These are phyloP conservation scores for Silurus lanzhouensis DNA, from an alignment of 2,797 vertebrate species.

Conservation along the genomic window DNA sequence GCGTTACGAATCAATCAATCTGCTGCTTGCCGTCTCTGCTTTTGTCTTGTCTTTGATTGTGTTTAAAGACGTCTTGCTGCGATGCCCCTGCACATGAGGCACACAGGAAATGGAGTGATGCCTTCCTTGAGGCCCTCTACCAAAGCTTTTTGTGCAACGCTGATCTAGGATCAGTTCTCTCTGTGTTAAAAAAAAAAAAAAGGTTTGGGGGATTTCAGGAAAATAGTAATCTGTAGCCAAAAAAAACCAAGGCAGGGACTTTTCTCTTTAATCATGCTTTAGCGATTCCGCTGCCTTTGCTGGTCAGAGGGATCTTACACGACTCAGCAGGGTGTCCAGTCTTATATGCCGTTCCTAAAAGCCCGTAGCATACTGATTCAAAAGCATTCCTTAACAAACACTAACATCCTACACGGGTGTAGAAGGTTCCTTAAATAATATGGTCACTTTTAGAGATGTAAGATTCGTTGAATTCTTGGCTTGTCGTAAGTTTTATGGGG, in stretches of 20 bases:
- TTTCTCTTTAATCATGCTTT: background rate
- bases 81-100: slow-evolving; percentile 35
- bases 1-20: slow-evolving; percentile 41
- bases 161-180: slow-evolving; percentile 15
- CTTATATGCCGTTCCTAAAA: slow-evolving; percentile 12
- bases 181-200: background rate
- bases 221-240: background rate
- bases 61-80: slow-evolving; percentile 45
- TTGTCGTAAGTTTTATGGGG: background rate
- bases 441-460: background rate
- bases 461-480: background rate
- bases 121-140: slow-evolving; percentile 35
- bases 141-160: slow-evolving; percentile 16
- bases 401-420: background rate
- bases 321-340: background rate
- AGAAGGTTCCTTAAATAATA: background rate
- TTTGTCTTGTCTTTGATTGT: slow-evolving; percentile 32
- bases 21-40: slow-evolving; percentile 11
- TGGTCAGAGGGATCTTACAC: slow-evolving; percentile 15
- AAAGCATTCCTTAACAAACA: slow-evolving; percentile 1
- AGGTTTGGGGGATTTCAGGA: background rate
- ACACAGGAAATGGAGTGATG: slow-evolving; percentile 45
- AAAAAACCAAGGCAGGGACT: background rate
- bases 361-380: background rate
- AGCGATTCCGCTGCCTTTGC: background rate